These are phyloP conservation scores for Podocnemis expansa DNA, from an alignment of 2,113 vertebrate genomes.

Conservation along the genomic window DNA sequence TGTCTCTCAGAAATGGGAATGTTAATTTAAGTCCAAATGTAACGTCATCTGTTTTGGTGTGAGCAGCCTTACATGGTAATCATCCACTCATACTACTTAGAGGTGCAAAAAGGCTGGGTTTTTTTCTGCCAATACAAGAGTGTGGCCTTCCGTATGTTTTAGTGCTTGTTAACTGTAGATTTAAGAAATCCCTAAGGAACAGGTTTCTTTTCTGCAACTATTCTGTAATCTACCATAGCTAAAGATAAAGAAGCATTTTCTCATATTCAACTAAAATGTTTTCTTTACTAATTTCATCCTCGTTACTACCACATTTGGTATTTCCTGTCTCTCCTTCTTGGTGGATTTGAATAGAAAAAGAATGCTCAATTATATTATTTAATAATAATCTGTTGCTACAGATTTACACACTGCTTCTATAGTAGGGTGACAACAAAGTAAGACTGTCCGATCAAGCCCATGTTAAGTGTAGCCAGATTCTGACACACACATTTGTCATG, in stretches of 20 bases:
- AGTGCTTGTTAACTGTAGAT: not conserved
- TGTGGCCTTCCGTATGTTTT: fast-evolving
- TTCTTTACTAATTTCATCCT: not conserved
- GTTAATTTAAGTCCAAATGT: constrained; percentile 1
- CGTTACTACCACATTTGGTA: not conserved
- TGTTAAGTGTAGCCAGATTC: not conserved
- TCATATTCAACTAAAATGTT: not conserved
- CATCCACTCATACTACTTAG: not conserved
- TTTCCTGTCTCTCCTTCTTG: not conserved
- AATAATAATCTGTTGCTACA: constrained; percentile 22
- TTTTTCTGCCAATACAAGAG: not conserved
- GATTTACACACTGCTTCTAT: constrained; percentile 30
- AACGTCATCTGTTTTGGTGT: not conserved
- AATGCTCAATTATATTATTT: not conserved
- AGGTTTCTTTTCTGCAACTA: not conserved
- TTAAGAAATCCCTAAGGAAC: not conserved
- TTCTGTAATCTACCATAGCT: not conserved
- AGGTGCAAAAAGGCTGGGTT: not conserved
- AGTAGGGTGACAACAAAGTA: constrained; percentile 35
- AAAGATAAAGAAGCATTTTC: not conserved
- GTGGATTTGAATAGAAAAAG: not conserved
- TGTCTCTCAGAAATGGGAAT: not conserved
- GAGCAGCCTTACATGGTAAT: not conserved
- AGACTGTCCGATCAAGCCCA: not conserved
- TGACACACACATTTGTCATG: not conserved